phyloP scores from a whole-genome alignment of 2,113 vertebrate species.

The Neogale vison region DNA sequence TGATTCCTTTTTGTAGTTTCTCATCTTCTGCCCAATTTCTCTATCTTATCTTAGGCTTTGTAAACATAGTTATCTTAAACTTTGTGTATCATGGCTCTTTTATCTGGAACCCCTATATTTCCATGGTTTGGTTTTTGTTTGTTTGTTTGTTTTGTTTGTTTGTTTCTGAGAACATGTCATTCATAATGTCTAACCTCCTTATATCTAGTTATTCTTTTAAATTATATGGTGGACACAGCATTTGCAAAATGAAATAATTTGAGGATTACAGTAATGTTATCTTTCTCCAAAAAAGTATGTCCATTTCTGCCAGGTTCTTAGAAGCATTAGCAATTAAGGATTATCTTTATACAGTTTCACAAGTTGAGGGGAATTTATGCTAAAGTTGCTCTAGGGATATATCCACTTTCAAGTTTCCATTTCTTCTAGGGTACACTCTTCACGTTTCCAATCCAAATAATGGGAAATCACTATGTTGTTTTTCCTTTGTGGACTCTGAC shows the following conservation, averaged over 20 bases:
- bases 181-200: background rate
- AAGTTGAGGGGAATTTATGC: background rate
- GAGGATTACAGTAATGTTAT: background rate
- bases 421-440: background rate
- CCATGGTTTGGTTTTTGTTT: background rate
- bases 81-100: background rate
- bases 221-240: background rate
- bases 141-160: background rate
- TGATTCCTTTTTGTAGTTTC: background rate
- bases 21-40: background rate
- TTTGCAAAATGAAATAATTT: slow-evolving; percentile 37
- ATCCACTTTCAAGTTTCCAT: background rate
- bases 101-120: background rate
- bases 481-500: background rate
- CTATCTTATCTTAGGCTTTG: background rate
- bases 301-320: background rate
- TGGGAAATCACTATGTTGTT: background rate
- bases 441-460: background rate
- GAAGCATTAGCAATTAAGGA: background rate
- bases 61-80: background rate
- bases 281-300: background rate
- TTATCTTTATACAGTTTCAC: background rate
- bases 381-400: background rate
- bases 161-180: background rate
- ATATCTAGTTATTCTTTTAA: background rate